Conservation (phyloP, 2,113 vertebrate species). For the Poeciliopsis prolifica region DNA sequence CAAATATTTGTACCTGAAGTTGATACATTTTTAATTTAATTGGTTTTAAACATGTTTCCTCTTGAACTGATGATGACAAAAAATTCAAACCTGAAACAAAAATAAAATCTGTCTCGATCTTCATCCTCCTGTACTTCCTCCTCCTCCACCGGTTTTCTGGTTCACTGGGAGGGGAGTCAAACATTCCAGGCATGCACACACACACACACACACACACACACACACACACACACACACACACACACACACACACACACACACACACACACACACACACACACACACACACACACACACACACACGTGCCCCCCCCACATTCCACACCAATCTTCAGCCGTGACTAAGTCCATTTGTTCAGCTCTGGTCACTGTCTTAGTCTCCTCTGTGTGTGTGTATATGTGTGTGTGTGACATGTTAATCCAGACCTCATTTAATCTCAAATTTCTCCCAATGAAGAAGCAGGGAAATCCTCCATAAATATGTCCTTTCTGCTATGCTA, state of each 20-base stretch:
- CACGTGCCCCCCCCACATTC: slow-evolving; percentile 73
- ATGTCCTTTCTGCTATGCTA: too few species aligned
- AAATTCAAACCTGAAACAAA: background rate
- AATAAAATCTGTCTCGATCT: background rate
- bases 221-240: slow-evolving; percentile 14
- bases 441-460: background rate
- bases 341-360: slow-evolving; percentile 82
- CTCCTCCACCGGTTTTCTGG: slow-evolving; percentile 59
- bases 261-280: too few species aligned
- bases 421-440: background rate
- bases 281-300: too few species aligned
- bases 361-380: slow-evolving; percentile 73
- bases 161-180: slow-evolving; percentile 67
- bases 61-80: too few species aligned
- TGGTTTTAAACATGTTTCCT: too few species aligned
- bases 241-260: slow-evolving; percentile 18
- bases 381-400: background rate
- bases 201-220: slow-evolving; percentile 16
- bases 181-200: slow-evolving; percentile 69
- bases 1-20: too few species aligned
- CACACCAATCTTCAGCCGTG: slow-evolving; percentile 77
- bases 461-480: background rate
- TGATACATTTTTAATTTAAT: too few species aligned
- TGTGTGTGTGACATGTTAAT: background rate
- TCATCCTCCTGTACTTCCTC: slow-evolving; percentile 24